These are phyloP conservation scores for Zophobas morio DNA, from an alignment of 1,140 invertebrate genomes.

Conservation along the genomic window DNA sequence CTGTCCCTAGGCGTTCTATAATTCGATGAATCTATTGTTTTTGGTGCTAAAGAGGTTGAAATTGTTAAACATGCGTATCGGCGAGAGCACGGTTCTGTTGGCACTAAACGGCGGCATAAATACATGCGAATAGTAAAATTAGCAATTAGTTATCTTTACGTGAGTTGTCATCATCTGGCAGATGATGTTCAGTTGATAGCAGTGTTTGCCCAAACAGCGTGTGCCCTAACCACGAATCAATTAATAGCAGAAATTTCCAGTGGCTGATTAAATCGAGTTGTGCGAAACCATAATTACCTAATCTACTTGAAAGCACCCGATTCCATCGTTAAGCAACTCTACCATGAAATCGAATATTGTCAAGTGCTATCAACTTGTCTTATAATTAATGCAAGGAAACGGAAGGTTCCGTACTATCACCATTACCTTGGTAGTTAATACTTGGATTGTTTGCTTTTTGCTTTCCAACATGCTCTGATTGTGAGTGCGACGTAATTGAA, in stretches of 20 bases:
- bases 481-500: background rate
- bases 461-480: background rate
- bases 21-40: no score
- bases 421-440: background rate
- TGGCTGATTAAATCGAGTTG: constrained; percentile 40
- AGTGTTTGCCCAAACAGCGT: constrained; percentile 17
- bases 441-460: constrained; percentile 5
- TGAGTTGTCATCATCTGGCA: no score
- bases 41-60: no score
- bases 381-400: constrained; percentile 41
- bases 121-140: no score
- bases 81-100: no score
- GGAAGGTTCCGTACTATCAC: constrained; percentile 9
- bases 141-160: no score
- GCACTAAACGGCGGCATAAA: no score
- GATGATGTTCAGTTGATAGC: background rate
- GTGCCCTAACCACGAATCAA: constrained; percentile 23
- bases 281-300: constrained; percentile 42
- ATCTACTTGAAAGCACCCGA: constrained; percentile 41
- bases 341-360: constrained; percentile 43
- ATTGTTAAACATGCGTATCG: no score
- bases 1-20: no score
- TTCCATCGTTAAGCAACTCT: constrained; percentile 37
- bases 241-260: constrained; percentile 40
- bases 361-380: constrained; percentile 34